Conservation (phyloP, 2,113 vertebrate genomes). For the Ploceus nigricollis region DNA sequence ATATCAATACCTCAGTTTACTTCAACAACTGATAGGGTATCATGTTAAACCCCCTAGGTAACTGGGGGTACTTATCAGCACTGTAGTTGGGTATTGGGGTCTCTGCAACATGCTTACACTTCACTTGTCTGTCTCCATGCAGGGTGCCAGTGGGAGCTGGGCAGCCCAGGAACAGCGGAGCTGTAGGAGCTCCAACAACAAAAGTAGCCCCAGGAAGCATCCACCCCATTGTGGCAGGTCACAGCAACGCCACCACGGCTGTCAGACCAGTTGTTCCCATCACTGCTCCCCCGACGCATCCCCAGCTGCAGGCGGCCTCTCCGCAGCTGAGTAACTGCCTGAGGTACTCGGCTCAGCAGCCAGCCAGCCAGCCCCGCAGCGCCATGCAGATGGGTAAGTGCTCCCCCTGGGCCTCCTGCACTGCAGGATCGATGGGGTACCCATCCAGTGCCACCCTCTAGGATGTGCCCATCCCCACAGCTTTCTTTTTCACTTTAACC, state of each 20-base stretch:
- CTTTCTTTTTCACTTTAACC: not conserved
- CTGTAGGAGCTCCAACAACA: slow-evolving; percentile 63
- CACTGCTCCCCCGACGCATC: slow-evolving; percentile 65
- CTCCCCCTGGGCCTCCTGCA: rapidly evolving
- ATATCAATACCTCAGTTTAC: not conserved
- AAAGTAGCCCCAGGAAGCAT: slow-evolving; percentile 74
- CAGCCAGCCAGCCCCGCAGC: slow-evolving; percentile 75
- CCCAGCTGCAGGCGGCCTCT: slow-evolving; percentile 79
- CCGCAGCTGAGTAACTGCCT: slow-evolving; percentile 83
- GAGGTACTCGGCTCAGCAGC: slow-evolving; percentile 80
- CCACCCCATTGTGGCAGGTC: slow-evolving; percentile 72
- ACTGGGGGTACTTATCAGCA: not conserved
- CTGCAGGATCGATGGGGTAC: too few species aligned
- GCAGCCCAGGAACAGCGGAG: slow-evolving; percentile 70
- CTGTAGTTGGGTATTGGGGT: not conserved
- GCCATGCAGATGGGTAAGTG: slow-evolving; percentile 84
- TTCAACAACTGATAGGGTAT: not conserved
- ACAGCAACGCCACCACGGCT: slow-evolving; percentile 65
- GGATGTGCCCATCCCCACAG: rapidly evolving
- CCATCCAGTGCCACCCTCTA: not conserved
- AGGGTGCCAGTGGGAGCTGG: slow-evolving; percentile 87
- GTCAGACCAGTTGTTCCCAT: slow-evolving; percentile 76
- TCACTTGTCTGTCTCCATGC: slow-evolving; percentile 5
- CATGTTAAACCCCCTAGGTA: not conserved
- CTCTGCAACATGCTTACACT: not conserved